Evolutionary conservation across 2,113 vertebrate genomes (phyloP).

Genomic region (Anoura caudifer): DNA sequence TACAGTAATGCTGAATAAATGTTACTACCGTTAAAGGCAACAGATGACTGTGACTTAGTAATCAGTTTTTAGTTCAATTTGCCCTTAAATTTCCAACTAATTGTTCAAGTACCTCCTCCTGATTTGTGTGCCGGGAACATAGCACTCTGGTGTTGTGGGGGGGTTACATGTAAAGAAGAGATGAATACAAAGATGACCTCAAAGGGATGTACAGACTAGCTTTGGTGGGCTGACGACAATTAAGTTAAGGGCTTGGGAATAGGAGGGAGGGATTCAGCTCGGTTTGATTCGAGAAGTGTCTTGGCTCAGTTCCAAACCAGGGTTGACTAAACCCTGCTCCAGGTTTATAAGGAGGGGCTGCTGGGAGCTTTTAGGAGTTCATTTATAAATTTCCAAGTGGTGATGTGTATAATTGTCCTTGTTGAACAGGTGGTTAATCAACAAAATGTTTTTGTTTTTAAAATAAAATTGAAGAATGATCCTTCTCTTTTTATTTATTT

Average conservation of each 20-base stretch:
- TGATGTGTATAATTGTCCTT: not conserved
- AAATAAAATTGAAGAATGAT: not conserved
- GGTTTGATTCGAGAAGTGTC: not conserved
- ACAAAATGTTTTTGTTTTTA: not conserved
- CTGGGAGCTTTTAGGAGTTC: not conserved
- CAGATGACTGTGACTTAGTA: not conserved
- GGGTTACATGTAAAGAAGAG: not conserved
- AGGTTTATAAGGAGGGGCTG: not conserved
- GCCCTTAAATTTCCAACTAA: not conserved
- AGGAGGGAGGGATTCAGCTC: not conserved
- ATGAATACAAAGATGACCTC: not conserved
- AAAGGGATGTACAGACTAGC: not conserved
- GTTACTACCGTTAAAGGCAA: not conserved
- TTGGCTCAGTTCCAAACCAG: not conserved
- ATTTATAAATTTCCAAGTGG: not conserved
- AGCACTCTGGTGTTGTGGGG: not conserved
- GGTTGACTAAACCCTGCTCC: not conserved
- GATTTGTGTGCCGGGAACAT: not conserved
- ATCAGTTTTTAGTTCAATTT: not conserved
- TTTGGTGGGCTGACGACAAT: not conserved
- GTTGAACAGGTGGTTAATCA: not conserved
- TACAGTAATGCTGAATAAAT: not conserved
- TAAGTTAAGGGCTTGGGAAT: not conserved
- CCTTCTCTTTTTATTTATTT: not conserved
- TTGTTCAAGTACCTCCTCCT: not conserved